phyloP scores from a whole-genome alignment of 2,888 invertebrate species.

The Drosophila setosimentum region DNA sequence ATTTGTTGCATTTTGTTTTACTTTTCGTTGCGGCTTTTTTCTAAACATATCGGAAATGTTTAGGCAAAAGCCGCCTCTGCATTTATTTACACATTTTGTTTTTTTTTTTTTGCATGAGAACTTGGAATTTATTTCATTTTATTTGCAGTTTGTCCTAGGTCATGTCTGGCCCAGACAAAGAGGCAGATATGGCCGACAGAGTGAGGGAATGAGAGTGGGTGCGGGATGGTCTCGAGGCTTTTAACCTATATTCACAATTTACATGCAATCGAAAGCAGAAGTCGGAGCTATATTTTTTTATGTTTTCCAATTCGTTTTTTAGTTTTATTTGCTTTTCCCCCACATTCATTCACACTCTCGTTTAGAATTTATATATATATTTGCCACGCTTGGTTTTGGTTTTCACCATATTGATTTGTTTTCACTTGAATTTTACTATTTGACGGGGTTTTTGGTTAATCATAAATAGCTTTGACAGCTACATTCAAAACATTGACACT shows the following conservation, averaged over 20 bases:
- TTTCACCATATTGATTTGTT: slow-evolving; percentile 7
- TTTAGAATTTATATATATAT: slow-evolving; percentile 54
- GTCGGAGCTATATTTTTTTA: slow-evolving; percentile 37
- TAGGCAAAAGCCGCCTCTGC: slow-evolving; percentile 59
- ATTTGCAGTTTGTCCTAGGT: slow-evolving; percentile 71
- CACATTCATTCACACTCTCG: slow-evolving; percentile 47
- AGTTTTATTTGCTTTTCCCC: slow-evolving; percentile 24
- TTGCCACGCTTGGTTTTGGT: slow-evolving; percentile 29
- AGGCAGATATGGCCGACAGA: not conserved
- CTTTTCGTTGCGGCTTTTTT: slow-evolving; percentile 25
- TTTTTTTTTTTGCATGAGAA: slow-evolving; percentile 30
- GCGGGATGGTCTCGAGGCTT: slow-evolving; percentile 48
- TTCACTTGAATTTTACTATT: slow-evolving; percentile 37
- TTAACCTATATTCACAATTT: slow-evolving; percentile 77
- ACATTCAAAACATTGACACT: slow-evolving; percentile 40
- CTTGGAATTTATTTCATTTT: slow-evolving; percentile 58
- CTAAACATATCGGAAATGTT: slow-evolving; percentile 73
- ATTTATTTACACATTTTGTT: slow-evolving; percentile 52
- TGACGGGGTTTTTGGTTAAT: slow-evolving; percentile 7
- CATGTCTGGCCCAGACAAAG: slow-evolving; percentile 60
- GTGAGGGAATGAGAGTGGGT: not conserved
- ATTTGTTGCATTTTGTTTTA: slow-evolving; percentile 40
- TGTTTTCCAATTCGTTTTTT: slow-evolving; percentile 20
- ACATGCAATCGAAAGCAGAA: slow-evolving; percentile 62
- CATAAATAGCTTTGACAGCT: slow-evolving; percentile 40